Conservation (phyloP, 2,113 vertebrate species). For the Zingel zingel region DNA sequence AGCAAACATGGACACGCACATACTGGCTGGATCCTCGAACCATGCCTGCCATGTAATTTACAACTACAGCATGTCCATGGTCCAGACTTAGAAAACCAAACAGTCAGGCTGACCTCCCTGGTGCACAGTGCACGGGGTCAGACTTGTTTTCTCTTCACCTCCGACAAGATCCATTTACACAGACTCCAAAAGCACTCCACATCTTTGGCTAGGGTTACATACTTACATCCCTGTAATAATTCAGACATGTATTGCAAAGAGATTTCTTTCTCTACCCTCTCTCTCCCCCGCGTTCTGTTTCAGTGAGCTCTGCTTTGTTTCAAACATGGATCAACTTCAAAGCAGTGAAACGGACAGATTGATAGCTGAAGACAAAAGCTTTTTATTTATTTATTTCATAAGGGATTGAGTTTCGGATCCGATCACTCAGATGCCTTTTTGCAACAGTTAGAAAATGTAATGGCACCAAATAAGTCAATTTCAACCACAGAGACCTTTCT, state of each 20-base stretch:
- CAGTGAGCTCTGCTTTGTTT: constrained; percentile 76
- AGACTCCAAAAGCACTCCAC: constrained; percentile 76
- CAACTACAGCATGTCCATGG: constrained; percentile 64
- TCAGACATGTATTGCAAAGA: constrained; percentile 78
- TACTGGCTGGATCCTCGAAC: constrained; percentile 31
- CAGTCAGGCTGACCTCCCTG: constrained; percentile 74
- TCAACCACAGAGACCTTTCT: constrained; percentile 5
- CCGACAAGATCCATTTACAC: constrained; percentile 80
- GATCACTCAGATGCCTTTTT: constrained; percentile 63
- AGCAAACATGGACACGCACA: constrained; percentile 28
- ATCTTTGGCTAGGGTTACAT: constrained; percentile 78
- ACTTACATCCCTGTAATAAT: constrained; percentile 81
- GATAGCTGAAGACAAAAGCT: constrained; percentile 78
- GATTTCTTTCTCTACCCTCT: constrained; percentile 58
- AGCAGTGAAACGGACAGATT: constrained; percentile 78
- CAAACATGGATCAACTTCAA: constrained; percentile 83
- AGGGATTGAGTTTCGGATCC: constrained; percentile 74
- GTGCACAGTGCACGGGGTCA: constrained; percentile 75
- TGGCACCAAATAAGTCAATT: constrained; percentile 26
- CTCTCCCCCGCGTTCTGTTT: constrained; percentile 73
- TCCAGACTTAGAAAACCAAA: constrained; percentile 74
- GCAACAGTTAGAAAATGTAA: constrained; percentile 44
- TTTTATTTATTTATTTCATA: no score
- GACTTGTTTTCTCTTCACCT: constrained; percentile 79
- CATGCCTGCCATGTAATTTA: constrained; percentile 75